These are phyloP conservation scores for Agonopterix subpropinquella DNA, from an alignment of 2,888 invertebrate species.

Conservation along the genomic window DNA sequence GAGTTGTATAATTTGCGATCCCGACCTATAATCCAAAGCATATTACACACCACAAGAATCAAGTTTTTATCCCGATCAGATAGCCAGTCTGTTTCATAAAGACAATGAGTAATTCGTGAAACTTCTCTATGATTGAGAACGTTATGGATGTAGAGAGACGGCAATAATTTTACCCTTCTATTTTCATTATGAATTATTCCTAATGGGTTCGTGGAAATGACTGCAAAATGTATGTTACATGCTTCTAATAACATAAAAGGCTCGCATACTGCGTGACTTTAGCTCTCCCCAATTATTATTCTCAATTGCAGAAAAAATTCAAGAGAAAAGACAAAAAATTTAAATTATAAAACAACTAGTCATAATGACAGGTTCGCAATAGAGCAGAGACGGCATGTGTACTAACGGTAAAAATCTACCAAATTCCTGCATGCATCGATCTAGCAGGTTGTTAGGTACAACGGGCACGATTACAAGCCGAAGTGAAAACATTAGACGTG, in stretches of 20 bases:
- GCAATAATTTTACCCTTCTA: conserved; percentile 12
- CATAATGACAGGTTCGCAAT: conserved; percentile 42
- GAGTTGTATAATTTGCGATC: conserved; percentile 52
- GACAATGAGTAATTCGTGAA: conserved; percentile 28
- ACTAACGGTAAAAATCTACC: conserved; percentile 54
- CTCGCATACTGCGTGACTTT: conserved; percentile 34
- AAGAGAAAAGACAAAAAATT: conserved; percentile 20
- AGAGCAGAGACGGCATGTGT: conserved; percentile 35
- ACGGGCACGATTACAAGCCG: conserved; percentile 57
- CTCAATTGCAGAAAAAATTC: conserved; percentile 3
- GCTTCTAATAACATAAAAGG: conserved; percentile 26
- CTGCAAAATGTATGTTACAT: conserved; percentile 22
- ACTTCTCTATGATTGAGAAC: conserved; percentile 27
- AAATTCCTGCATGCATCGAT: conserved; percentile 62
- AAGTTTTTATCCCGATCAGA: conserved; percentile 40
- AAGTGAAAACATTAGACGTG: conserved; percentile 67
- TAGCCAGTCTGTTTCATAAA: conserved; percentile 24
- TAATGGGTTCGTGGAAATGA: conserved; percentile 26
- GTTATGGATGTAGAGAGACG: conserved; percentile 21
- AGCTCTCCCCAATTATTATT: conserved; percentile 12
- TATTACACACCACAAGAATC: conserved; percentile 52
- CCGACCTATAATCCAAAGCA: conserved; percentile 54
- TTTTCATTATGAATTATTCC: conserved; percentile 13
- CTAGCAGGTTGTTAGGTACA: conserved; percentile 47
- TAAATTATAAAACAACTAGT: conserved; percentile 33